A percentile compares a stretch with the other conserved stretches of the same genome.
Evolutionary conservation across 2,888 invertebrate genomes (phyloP).

Genomic region (Synanthedon formicaeformis): DNA sequence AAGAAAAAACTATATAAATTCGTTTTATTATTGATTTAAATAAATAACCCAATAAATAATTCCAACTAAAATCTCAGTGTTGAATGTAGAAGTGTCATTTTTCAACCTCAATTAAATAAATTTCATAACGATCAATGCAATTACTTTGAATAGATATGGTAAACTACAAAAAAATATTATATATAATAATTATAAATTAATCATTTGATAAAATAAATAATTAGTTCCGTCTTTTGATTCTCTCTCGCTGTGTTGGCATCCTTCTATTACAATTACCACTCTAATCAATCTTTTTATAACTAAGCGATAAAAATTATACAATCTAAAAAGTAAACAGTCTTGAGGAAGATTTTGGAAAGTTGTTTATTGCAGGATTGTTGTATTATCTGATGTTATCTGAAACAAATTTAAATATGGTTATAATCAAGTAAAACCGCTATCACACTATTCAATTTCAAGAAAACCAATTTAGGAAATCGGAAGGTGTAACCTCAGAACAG

Average conservation of each 20-base stretch:
- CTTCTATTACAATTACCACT: slow-evolving; percentile 25
- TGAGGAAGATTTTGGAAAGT: slow-evolving; percentile 65
- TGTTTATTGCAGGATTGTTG: slow-evolving; percentile 35
- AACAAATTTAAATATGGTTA: slow-evolving; percentile 25
- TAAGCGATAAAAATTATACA: slow-evolving; percentile 35
- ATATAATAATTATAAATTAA: slow-evolving; percentile 37
- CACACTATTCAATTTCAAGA: no score
- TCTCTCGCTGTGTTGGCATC: slow-evolving; percentile 62
- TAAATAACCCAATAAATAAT: slow-evolving; percentile 14
- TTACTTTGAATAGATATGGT: slow-evolving; percentile 13
- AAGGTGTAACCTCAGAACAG: no score
- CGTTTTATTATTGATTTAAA: slow-evolving; percentile 4
- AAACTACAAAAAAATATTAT: slow-evolving; percentile 26
- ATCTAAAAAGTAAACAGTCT: slow-evolving; percentile 55
- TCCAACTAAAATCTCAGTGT: slow-evolving; percentile 10
- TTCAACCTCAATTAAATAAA: slow-evolving; percentile 4
- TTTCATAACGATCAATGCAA: slow-evolving; percentile 5
- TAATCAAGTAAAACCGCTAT: no score
- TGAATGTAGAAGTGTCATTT: slow-evolving; percentile 8
- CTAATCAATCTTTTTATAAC: slow-evolving; percentile 28
- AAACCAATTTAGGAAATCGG: no score
- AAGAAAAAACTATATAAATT: slow-evolving; percentile 11
- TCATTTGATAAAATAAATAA: slow-evolving; percentile 50
- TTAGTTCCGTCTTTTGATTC: slow-evolving; percentile 65
- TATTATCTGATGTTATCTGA: slow-evolving; percentile 51